These are phyloP conservation scores for Dufourea novaeangliae DNA, from an alignment of 1,140 invertebrate genomes.

Conservation along the genomic window DNA sequence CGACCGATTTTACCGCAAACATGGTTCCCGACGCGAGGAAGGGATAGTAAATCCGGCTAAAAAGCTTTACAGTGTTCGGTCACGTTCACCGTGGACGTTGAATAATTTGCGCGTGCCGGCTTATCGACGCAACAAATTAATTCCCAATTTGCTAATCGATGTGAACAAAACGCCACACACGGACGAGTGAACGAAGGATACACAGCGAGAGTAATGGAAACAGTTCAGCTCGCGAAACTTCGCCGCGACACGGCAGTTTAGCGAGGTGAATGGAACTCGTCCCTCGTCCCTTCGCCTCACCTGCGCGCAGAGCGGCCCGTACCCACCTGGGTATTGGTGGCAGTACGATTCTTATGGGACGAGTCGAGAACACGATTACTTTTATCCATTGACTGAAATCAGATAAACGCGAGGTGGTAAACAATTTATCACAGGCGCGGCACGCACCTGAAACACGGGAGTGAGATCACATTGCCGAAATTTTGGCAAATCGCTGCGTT, in stretches of 20 bases:
- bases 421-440: conserved; percentile 31
- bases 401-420: conserved; percentile 27
- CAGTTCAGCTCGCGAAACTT: conserved; percentile 35
- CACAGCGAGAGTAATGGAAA: conserved; percentile 43
- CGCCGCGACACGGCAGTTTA: conserved; percentile 12
- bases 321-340: too few species aligned
- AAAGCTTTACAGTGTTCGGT: neutral
- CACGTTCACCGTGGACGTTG: neutral
- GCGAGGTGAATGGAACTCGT: conserved; percentile 51
- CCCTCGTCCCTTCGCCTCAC: neutral
- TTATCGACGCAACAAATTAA: conserved; percentile 28
- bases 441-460: conserved; percentile 18
- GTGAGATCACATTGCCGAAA: neutral
- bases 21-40: neutral
- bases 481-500: neutral
- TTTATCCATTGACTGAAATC: conserved; percentile 45
- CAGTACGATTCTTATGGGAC: conserved; percentile 31
- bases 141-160: conserved; percentile 38
- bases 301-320: too few species aligned
- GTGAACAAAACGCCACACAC: neutral
- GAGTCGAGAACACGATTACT: conserved; percentile 28
- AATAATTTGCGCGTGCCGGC: neutral
- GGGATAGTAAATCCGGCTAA: neutral
- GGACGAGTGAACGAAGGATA: conserved; percentile 38
- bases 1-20: neutral